A percentile compares a stretch with the other conserved stretches of the same genome.
These are phyloP conservation scores for Callipepla californica DNA, from an alignment of 2,113 vertebrate species.

Conservation along the genomic window DNA sequence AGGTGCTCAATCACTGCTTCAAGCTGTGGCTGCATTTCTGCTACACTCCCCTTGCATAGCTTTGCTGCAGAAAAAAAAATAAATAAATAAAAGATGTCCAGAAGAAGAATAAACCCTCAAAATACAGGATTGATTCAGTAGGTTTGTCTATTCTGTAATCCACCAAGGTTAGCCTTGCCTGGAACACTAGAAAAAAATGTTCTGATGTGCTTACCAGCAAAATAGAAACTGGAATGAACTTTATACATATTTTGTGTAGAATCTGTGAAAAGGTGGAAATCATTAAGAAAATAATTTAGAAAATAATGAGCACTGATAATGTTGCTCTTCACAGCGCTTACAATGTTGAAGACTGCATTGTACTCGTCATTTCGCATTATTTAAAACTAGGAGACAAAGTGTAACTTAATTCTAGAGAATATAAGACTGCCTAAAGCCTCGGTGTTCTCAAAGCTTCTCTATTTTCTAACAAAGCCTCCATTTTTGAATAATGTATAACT, in stretches of 20 bases:
- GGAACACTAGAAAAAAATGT: not conserved
- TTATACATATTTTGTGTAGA: not conserved
- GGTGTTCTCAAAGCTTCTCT: not conserved
- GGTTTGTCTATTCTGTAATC: not conserved
- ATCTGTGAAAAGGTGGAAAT: not conserved
- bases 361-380: not conserved
- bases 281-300: not conserved
- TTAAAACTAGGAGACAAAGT: not conserved
- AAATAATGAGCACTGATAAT: not conserved
- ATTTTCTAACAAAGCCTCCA: not conserved
- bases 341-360: not conserved
- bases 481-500: conserved; percentile 38
- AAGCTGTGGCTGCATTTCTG: no score
- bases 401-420: not conserved
- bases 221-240: not conserved
- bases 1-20: no score
- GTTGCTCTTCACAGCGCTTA: not conserved
- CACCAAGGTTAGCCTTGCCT: not conserved
- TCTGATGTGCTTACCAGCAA: not conserved
- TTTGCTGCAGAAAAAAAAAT: not conserved
- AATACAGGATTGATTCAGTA: not conserved
- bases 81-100: not conserved
- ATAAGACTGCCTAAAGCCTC: not conserved
- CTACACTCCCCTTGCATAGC: not conserved
- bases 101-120: not conserved